phyloP scores from a whole-genome alignment of 2,113 vertebrate species.

The Neodontobutis hainanensis region DNA sequence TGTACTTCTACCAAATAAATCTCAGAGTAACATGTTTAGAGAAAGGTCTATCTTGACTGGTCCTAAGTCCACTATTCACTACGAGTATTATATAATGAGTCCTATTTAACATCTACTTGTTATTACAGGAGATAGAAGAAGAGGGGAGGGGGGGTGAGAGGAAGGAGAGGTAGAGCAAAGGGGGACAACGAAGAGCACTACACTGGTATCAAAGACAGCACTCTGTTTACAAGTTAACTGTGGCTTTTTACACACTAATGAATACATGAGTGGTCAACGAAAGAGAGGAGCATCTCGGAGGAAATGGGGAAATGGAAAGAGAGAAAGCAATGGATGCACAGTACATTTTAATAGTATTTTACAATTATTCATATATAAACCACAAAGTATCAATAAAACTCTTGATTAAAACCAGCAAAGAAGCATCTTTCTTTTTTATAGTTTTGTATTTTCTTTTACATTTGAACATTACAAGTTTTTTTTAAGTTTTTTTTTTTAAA shows the following conservation, averaged over 20 bases:
- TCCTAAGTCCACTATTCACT: constrained; percentile 96
- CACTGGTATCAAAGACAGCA: constrained; percentile 94
- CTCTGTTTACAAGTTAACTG: constrained; percentile 87
- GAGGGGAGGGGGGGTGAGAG: constrained; percentile 71
- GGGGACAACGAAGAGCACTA: constrained; percentile 84
- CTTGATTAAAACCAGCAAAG: constrained; percentile 82
- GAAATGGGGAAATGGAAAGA: constrained; percentile 82
- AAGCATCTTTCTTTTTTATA: constrained; percentile 80
- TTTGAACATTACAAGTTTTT: constrained; percentile 83
- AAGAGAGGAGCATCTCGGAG: constrained; percentile 82
- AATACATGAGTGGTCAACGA: constrained; percentile 87
- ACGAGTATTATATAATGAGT: constrained; percentile 92
- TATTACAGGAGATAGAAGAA: constrained; percentile 89
- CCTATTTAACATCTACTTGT: constrained; percentile 92
- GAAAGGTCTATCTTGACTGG: constrained; percentile 98
- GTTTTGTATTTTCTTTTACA: constrained; percentile 80
- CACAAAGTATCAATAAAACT: constrained; percentile 88
- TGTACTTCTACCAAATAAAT: constrained; percentile 76
- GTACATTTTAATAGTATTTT: constrained; percentile 86
- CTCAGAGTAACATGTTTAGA: constrained; percentile 87
- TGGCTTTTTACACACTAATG: constrained; percentile 89
- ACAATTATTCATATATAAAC: constrained; percentile 80
- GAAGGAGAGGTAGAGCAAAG: constrained; percentile 73
- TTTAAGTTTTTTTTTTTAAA: constrained; percentile 42
- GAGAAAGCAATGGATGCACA: constrained; percentile 87